A percentile compares a stretch with the other conserved stretches of the same genome.
These are phyloP conservation scores for Cataglyphis rosenhaueri DNA, from an alignment of 2,888 invertebrate species.

Conservation along the genomic window DNA sequence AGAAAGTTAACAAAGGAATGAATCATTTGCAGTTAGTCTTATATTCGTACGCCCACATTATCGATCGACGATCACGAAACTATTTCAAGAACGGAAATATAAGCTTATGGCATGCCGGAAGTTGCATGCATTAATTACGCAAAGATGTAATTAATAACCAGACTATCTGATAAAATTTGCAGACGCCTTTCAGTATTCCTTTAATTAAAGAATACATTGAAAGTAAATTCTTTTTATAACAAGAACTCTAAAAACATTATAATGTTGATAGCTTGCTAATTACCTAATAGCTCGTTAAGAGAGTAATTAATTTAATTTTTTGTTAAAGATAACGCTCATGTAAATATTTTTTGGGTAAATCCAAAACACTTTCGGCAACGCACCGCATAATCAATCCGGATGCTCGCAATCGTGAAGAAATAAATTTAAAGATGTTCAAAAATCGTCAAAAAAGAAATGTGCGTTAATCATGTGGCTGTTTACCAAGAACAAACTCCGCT, in stretches of 20 bases:
- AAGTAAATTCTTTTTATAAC: neutral
- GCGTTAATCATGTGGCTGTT: slow-evolving; percentile 19
- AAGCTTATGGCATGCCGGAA: neutral
- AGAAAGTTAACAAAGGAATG: slow-evolving; percentile 30
- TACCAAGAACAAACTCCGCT: neutral
- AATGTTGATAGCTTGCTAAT: neutral
- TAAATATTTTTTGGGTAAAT: neutral
- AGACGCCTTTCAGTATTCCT: neutral
- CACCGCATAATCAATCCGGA: neutral
- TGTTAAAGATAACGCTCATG: neutral
- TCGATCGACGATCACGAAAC: slow-evolving; percentile 1
- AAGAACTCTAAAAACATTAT: neutral
- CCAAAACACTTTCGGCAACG: neutral
- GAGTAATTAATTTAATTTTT: neutral
- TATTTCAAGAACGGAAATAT: slow-evolving; percentile 9
- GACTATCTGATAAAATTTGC: neutral
- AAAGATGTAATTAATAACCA: neutral
- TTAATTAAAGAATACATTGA: slow-evolving; percentile 3
- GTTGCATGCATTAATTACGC: neutral
- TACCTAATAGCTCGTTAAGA: neutral
- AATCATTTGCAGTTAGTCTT: slow-evolving; percentile 3
- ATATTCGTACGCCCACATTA: neutral
- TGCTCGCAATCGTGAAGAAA: neutral
- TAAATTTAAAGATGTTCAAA: slow-evolving; percentile 11
- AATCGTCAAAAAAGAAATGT: neutral